Percentiles rank a stretch among this genome's conserved stretches.
Evolutionary conservation across 2,797 vertebrate species (phyloP).

Genomic region (Rachycentron canadum): DNA sequence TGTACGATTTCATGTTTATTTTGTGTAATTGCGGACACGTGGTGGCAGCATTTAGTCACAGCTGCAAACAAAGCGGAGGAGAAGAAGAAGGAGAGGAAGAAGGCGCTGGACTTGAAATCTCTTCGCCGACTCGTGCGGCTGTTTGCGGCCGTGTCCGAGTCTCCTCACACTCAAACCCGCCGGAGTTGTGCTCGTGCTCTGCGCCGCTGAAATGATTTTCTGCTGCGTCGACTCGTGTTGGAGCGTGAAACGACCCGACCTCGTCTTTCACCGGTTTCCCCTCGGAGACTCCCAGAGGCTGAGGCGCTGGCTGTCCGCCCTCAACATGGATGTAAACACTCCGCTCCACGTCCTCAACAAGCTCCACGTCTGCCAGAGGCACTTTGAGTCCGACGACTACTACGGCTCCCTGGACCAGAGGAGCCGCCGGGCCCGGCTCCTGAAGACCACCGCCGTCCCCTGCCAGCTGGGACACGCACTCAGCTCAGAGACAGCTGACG

Average conservation of each 20-base stretch:
- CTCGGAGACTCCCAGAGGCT: conserved; percentile 21
- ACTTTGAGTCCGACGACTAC: conserved; percentile 55
- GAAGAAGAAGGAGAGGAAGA: conserved; percentile 39
- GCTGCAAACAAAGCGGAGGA: neutral
- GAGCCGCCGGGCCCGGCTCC: conserved; percentile 21
- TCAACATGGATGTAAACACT: conserved; percentile 51
- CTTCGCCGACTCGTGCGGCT: fast-evolving
- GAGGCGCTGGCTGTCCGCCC: conserved; percentile 39
- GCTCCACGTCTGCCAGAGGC: conserved; percentile 55
- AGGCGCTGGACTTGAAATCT: conserved; percentile 50
- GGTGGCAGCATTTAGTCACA: conserved; percentile 34
- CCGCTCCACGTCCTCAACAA: conserved; percentile 28
- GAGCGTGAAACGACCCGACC: neutral
- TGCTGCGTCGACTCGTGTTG: conserved; percentile 47
- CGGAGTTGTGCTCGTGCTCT: no score
- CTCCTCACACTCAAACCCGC: no score
- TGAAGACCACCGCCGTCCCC: conserved; percentile 50
- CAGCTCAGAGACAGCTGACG: neutral
- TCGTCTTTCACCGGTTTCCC: conserved; percentile 56
- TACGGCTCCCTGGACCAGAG: fast-evolving
- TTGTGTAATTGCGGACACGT: neutral
- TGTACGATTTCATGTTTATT: no score
- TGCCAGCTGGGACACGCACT: neutral
- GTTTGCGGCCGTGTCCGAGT: no score
- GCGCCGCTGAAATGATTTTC: no score